phyloP scores from a whole-genome alignment of 2,888 invertebrate species.

The Bombylius discolor region DNA sequence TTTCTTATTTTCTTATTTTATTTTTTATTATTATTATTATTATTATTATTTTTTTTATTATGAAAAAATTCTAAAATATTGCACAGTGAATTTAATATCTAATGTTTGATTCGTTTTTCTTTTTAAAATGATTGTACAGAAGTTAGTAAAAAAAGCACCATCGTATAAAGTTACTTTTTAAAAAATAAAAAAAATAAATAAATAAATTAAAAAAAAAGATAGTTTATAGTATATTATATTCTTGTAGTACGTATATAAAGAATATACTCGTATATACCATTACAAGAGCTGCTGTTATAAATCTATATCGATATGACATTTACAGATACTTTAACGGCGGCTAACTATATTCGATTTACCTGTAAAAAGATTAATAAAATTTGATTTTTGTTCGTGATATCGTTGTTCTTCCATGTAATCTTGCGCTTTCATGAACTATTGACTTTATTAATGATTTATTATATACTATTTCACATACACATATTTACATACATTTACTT shows the following conservation, averaged over 20 bases:
- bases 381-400: slow-evolving; percentile 11
- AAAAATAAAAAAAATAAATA: too few relatives aligned
- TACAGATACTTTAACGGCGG: slow-evolving; percentile 22
- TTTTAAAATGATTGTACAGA: not conserved
- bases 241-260: not conserved
- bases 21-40: too few relatives aligned
- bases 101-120: too few relatives aligned
- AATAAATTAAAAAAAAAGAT: too few relatives aligned
- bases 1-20: too few relatives aligned
- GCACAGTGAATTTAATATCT: too few relatives aligned
- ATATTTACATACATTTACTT: too few relatives aligned
- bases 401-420: slow-evolving; percentile 13
- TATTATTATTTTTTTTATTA: too few relatives aligned
- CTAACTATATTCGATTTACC: slow-evolving; percentile 18
- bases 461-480: not conserved
- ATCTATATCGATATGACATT: slow-evolving; percentile 22
- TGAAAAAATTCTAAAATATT: too few relatives aligned
- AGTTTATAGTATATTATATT: not conserved
- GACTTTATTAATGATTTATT: slow-evolving; percentile 14
- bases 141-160: not conserved
- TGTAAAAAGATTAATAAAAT: slow-evolving; percentile 11
- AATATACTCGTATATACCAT: not conserved
- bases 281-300: slow-evolving; percentile 17
- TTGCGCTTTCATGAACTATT: slow-evolving; percentile 15
- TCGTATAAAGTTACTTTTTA: too few relatives aligned